These are phyloP conservation scores for Bursaphelenchus mucronatus DNA, from an alignment of 1,140 invertebrate species.

Conservation along the genomic window DNA sequence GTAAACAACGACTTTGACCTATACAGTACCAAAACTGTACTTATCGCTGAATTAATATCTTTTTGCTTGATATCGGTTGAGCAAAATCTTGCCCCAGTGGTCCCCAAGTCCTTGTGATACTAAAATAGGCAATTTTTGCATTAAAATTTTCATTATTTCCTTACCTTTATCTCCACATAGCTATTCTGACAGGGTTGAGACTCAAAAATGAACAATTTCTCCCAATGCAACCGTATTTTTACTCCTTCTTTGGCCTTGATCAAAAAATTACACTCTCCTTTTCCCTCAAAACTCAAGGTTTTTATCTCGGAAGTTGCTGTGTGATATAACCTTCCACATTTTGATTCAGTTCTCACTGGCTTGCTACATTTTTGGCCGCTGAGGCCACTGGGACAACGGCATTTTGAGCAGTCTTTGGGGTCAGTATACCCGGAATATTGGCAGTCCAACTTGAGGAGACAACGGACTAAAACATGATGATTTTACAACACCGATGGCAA, in stretches of 20 bases:
- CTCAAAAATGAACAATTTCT: constrained; percentile 18
- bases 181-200: constrained; percentile 12
- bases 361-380: constrained; percentile 12
- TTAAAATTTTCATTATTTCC: too few relatives aligned
- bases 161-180: constrained; percentile 24
- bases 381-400: constrained; percentile 33
- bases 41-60: constrained; percentile 15
- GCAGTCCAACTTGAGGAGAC: constrained; percentile 19
- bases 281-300: not conserved
- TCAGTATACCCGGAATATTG: constrained; percentile 36
- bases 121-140: too few relatives aligned
- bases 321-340: constrained; percentile 24
- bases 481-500: not conserved
- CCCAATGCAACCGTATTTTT: constrained; percentile 22
- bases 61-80: not conserved
- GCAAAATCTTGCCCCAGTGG: constrained; percentile 26
- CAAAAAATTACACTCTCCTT: constrained; percentile 22
- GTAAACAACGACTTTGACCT: constrained; percentile 22
- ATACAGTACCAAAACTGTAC: constrained; percentile 27
- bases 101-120: constrained; percentile 31
- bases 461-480: constrained; percentile 18
- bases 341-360: constrained; percentile 4
- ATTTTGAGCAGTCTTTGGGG: constrained; percentile 30
- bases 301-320: not conserved
- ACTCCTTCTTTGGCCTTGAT: not conserved